Conservation (phyloP, 2,113 vertebrate species). For the Archilochus colubris region DNA sequence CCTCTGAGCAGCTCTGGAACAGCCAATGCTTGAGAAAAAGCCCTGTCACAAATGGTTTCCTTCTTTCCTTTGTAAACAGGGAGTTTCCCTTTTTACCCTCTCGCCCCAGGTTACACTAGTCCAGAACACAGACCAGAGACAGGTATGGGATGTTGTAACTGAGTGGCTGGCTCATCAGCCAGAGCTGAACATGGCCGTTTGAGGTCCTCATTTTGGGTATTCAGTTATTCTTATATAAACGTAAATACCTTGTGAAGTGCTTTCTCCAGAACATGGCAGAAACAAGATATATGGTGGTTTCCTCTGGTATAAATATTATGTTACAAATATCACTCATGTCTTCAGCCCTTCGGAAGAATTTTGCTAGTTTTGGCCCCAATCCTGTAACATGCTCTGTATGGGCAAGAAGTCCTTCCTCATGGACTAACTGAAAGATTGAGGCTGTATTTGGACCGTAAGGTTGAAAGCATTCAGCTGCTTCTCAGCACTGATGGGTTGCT, state of each 20-base stretch:
- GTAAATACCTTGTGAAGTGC: neutral
- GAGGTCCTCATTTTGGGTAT: neutral
- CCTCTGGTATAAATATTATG: slow-evolving; percentile 18
- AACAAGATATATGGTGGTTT: neutral
- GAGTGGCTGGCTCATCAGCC: neutral
- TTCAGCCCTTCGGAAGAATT: slow-evolving; percentile 13
- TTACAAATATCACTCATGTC: slow-evolving; percentile 43
- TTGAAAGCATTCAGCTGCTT: slow-evolving; percentile 25
- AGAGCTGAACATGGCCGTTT: accelerated
- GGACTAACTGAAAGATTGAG: neutral
- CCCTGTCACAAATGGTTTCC: slow-evolving; percentile 39
- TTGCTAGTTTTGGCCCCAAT: slow-evolving; percentile 57
- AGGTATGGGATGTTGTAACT: neutral
- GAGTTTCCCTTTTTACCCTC: neutral
- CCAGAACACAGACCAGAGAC: neutral
- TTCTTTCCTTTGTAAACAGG: slow-evolving; percentile 12
- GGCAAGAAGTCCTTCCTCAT: slow-evolving; percentile 28
- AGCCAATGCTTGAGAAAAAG: neutral
- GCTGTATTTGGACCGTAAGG: neutral
- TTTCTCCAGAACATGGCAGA: neutral
- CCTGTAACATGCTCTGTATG: slow-evolving; percentile 34
- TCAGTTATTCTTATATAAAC: neutral
- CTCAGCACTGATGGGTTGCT: neutral
- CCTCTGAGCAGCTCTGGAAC: neutral
- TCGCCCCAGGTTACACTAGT: neutral